Evolutionary conservation across 2,888 invertebrate genomes (phyloP), one percentile per base, ranked within the genome.

Genomic region (Apodemia mormo): DNA sequence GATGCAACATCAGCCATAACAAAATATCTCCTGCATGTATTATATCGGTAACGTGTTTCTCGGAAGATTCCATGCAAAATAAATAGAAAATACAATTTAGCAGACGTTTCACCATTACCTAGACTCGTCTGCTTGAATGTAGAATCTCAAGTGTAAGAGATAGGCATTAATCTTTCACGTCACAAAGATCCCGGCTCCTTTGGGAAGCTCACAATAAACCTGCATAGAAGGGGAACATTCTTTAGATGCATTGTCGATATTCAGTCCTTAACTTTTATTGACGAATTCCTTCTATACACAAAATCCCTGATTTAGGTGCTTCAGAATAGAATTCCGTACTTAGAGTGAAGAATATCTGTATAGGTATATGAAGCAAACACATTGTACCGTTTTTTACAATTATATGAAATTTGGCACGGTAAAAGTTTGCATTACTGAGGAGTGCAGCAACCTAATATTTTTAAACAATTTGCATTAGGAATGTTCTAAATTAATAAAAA

Each of bases 111-210:
- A 33, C 61, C 61, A 61, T 61, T 61, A 61, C 61, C 61, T 61
- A 61, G 61, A 58, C 58, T 14, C 52, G 52, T 52, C n/a, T 52
- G 52, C 52, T 58, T 58, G 29, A 58, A 58, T 58, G 61, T 61
- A 61, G 5, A 56, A 56, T 76, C 70, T 72, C 68, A 54, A 71
- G 72, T 72, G 70, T 68, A 70, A 56, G 68, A 83, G 82, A 83
- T 80, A 81, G 80, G 76, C 85, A 87, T 87, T 86, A 87, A 87
- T 88, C 86, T 85, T 86, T 84, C 79, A 80, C 81, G 83, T 84
- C 81, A 85, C 84, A 85, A 86, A 84, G 84, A 78, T 77, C 72
- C 72, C 74, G 69, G 69, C 72, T 79, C 73, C 77, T 69, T 72
- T 52, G 74, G 73, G 75, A 72, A 71, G 77, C 76, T 61, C 61